Base-by-base conservation (phyloP, 2,888 invertebrate species). In the Pheosia tremula region DNA sequence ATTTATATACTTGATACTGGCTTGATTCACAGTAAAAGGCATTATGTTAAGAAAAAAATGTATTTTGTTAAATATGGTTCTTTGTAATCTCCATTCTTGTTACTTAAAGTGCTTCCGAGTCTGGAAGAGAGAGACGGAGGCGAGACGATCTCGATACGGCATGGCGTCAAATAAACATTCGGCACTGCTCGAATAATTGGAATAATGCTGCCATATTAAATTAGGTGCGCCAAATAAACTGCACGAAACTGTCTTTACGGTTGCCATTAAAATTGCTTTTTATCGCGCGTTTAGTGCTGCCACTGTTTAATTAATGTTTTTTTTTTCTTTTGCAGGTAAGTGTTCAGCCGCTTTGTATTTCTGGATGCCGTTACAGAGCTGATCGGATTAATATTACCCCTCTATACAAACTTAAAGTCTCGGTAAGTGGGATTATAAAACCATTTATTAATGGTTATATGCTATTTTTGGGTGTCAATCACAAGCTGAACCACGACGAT, bases 301-400 rank as follows among this genome's bases (percentile, higher is more conserved):
- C 60, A 56, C 71, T 61, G 71, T 79, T 80, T 82, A 82, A 84
- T 82, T 80, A 76, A 77, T 74, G 62, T 65, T 81, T 69, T 24
- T 24, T 24, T 24, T 74, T 62, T 72, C 66, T 73, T 75, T 85
- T 83, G 73, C 86, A 87, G 87, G 87, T 87, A 83, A 81, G 86
- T 67, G 57, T 62, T 68, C 52, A 52, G 52, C 57, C 62, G 65
- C 66, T 50, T 71, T 67, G 62, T 67, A 62, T 61, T 63, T 63
- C 63, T 69, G 61, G 61, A 71, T 61, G 67, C 62, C 61, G 70
- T 75, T 72, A 71, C 55, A 55, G 56, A 53, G 59, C 61, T 60
- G 60, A 68, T 66, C 68, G 56, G 70, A 72, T 79, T 68, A 69
- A 53, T 56, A 56, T 56, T 13, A 56, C 5, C 56, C 13, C 11